Conservation (phyloP, 2,113 vertebrate species). For the cattle (Bos taurus) region ARS-UCD2.0 NC_037332.1:64102001-64102500, state of each 20-base stretch:
- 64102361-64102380: neutral
- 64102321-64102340: neutral
- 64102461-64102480: neutral
- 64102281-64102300: constrained; percentile 4
- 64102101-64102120: constrained; percentile 94
- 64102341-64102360: neutral
- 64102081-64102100: constrained; percentile 98
- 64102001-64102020: constrained; percentile 95
- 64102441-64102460: neutral
- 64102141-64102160: constrained; percentile 97
- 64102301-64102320: neutral
- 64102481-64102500: neutral
- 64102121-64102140: constrained; percentile 95
- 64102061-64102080: constrained; percentile 95
- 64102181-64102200: constrained; percentile 14
- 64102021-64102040: constrained; percentile 96
- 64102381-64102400: neutral
- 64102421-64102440: neutral
- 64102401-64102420: neutral
- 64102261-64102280: neutral
- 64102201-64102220: neutral
- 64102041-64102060: constrained; percentile 98
- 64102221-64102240: constrained; percentile 21
- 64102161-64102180: constrained; percentile 76
- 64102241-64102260: neutral